These are phyloP conservation scores for Xyrichtys novacula DNA, from an alignment of 2,797 vertebrate species.

Conservation along the genomic window DNA sequence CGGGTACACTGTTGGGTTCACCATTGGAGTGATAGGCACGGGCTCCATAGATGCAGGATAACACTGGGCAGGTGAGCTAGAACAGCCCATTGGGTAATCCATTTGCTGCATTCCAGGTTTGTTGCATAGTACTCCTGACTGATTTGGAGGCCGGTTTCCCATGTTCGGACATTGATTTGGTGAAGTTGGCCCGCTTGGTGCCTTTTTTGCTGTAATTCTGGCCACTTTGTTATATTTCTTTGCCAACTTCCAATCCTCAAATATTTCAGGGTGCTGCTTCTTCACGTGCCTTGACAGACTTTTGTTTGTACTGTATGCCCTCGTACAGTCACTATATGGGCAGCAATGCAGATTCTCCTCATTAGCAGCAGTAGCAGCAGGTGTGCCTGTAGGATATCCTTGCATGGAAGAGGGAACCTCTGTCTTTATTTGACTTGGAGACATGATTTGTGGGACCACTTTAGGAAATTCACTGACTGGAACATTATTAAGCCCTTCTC, in stretches of 20 bases:
- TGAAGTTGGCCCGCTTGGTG: conserved; percentile 79
- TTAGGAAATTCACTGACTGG: conserved; percentile 56
- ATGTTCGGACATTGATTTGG: conserved; percentile 78
- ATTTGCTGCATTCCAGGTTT: conserved; percentile 85
- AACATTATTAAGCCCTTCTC: conserved; percentile 41
- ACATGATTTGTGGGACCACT: conserved; percentile 68
- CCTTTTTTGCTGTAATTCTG: conserved; percentile 85
- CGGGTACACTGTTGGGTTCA: conserved; percentile 89
- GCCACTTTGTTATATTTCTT: conserved; percentile 93
- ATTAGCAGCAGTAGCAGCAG: conserved; percentile 63
- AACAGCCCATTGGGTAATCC: conserved; percentile 84
- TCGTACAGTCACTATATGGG: conserved; percentile 93
- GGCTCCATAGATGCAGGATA: conserved; percentile 88
- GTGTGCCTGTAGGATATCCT: conserved; percentile 69
- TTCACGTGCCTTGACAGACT: conserved; percentile 99
- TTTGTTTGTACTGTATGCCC: conserved; percentile 96
- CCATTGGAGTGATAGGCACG: conserved; percentile 89
- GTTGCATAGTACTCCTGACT: conserved; percentile 81
- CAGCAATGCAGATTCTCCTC: conserved; percentile 90
- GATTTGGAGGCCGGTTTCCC: conserved; percentile 70
- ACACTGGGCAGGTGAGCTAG: conserved; percentile 83
- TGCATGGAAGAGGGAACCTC: conserved; percentile 74
- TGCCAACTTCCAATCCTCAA: conserved; percentile 95
- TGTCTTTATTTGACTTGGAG: conserved; percentile 75
- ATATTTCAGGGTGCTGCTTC: conserved; percentile 95